These are phyloP conservation scores for Limnephilus lunatus DNA, from an alignment of 2,888 invertebrate species.

Conservation along the genomic window DNA sequence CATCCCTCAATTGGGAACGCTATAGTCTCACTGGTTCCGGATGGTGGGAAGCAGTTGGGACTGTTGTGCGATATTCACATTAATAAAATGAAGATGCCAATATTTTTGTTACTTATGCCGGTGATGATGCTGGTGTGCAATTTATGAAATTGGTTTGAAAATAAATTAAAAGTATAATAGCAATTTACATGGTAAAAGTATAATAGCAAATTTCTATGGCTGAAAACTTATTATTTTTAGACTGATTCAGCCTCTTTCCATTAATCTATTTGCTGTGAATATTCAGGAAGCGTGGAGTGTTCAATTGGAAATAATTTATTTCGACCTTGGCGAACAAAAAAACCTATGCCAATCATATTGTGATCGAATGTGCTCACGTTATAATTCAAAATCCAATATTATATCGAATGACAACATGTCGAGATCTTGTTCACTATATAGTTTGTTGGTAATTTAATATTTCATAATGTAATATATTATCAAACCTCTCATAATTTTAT, in stretches of 20 bases:
- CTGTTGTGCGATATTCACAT: too few species aligned
- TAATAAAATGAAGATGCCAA: too few species aligned
- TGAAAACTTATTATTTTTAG: neutral
- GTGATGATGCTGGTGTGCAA: too few species aligned
- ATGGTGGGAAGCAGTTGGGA: too few species aligned
- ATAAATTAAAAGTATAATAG: neutral
- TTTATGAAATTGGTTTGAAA: neutral
- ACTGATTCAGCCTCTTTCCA: neutral
- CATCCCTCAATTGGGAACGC: too few species aligned
- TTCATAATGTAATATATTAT: too few species aligned
- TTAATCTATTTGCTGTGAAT: constrained; percentile 16
- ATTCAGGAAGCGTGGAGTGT: constrained; percentile 1
- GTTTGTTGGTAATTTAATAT: too few species aligned
- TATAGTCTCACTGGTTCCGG: too few species aligned
- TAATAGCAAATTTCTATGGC: neutral
- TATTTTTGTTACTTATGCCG: too few species aligned
- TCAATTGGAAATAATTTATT: constrained; percentile 23
- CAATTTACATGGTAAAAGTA: neutral
- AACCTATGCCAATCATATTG: neutral
- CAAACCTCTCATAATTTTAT: too few species aligned
- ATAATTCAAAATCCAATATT: neutral
- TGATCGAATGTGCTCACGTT: neutral
- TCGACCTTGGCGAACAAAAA: constrained; percentile 7
- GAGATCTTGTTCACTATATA: neutral
- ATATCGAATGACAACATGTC: neutral